Evolutionary conservation across 2,888 invertebrate genomes (phyloP), one percentile per base, ranked within the genome.

Genomic region (Caenorhabditis uteleia): DNA sequence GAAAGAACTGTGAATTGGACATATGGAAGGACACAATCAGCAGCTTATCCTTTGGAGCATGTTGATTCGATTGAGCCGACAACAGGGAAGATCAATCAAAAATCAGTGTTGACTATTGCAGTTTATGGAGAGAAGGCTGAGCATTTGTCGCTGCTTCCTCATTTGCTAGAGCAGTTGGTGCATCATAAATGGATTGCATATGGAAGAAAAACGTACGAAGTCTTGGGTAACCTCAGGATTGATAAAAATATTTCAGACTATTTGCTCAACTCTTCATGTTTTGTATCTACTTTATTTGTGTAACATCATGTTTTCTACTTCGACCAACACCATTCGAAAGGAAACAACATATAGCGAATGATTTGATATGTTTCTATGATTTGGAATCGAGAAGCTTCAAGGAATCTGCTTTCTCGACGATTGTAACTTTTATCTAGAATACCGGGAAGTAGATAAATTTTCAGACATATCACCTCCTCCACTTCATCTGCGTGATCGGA

Each of bases 1-100:
- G 94, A 95, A 83, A 86, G 95, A 31, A 93, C 95, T 86, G 93
- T 95, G 71, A 94, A 94, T 84, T 97, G 97, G 97, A 93, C 94
- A 84, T 91, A 93, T 71, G 93, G 93, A 83, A 85, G 84, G 68
- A 92, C 97, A 4, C 94, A 94, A 0, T 97, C 95, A 84, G 95
- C 95, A 0, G 95, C 95, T 0, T 97, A 97, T 85, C 95, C 97
- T 0, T 85, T 97, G 43, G 75, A 77, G 42, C 77, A 92, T 85
- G 91, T 95, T 26, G 97, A 98, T 82, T 95, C 95, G 0, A 95
- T 97, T 65, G 92, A 94, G 79, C 90, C 90, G 2, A 88, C 89
- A 79, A 92, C 91, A 5, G 94, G 94, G 5, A 89, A 91, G 68
- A 93, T 97, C 14, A 92, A 92, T 83, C 91, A 91, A 83, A 91